Evolutionary conservation across 2,797 vertebrate species (phyloP).

Genomic region (Anolis apletophallus): DNA sequence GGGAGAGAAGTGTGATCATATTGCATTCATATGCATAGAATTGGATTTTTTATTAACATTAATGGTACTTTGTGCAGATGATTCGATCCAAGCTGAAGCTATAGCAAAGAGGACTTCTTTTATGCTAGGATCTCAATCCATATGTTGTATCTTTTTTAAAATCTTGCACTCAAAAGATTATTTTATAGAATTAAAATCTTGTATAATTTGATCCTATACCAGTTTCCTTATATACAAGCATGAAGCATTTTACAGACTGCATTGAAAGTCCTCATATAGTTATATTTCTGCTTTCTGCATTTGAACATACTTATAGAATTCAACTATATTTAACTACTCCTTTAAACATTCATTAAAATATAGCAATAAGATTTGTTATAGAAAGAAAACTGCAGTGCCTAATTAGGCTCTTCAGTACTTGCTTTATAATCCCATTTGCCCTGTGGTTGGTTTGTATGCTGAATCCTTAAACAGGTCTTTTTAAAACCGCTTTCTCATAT

Average conservation of each 20-base stretch:
- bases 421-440: slow-evolving; percentile 25
- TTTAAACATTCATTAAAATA: slow-evolving; percentile 67
- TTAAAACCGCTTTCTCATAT: slow-evolving; percentile 47
- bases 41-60: neutral
- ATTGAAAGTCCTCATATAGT: neutral
- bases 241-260: neutral
- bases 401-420: slow-evolving; percentile 51
- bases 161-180: neutral
- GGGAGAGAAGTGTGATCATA: neutral
- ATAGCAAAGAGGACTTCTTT: neutral
- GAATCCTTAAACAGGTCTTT: slow-evolving; percentile 38
- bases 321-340: slow-evolving; percentile 53
- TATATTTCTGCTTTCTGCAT: neutral
- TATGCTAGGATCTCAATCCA: neutral
- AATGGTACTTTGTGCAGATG: neutral
- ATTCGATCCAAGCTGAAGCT: neutral
- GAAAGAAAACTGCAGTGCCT: slow-evolving; percentile 47
- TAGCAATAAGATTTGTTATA: slow-evolving; percentile 52
- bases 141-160: neutral
- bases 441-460: slow-evolving; percentile 21
- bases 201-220: neutral
- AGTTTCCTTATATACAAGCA: neutral
- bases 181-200: neutral
- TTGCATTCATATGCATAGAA: neutral
- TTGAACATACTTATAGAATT: slow-evolving; percentile 22